These are phyloP conservation scores for Sinodicranocentrus sp. DNA, from an alignment of 2,888 invertebrate genomes.

Conservation along the genomic window DNA sequence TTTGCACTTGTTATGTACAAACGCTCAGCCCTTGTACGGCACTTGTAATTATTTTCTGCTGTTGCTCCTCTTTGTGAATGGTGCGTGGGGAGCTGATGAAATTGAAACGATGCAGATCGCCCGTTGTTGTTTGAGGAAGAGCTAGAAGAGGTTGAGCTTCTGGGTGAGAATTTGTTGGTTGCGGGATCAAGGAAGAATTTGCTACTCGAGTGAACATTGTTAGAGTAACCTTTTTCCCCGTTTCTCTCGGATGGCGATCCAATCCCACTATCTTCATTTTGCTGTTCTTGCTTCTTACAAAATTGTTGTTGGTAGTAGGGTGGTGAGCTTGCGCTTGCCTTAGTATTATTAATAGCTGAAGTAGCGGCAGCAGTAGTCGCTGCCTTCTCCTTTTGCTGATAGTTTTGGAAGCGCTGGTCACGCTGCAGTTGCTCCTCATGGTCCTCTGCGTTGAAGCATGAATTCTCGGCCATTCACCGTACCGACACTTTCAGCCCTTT, in stretches of 20 bases:
- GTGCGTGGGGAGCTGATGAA: constrained; percentile 63
- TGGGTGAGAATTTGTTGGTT: constrained; percentile 63
- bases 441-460: constrained; percentile 71
- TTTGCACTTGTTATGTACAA: constrained; percentile 32
- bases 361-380: constrained; percentile 27
- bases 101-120: constrained; percentile 63
- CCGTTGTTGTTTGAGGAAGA: constrained; percentile 59
- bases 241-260: constrained; percentile 63
- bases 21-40: constrained; percentile 45
- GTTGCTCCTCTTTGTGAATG: constrained; percentile 32
- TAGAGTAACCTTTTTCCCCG: constrained; percentile 64
- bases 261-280: constrained; percentile 65
- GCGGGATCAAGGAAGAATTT: constrained; percentile 66
- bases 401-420: constrained; percentile 60
- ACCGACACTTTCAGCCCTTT: constrained; percentile 67
- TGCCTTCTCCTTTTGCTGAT: constrained; percentile 40
- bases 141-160: constrained; percentile 52
- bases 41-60: constrained; percentile 28
- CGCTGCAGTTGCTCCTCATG: constrained; percentile 74
- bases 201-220: constrained; percentile 65
- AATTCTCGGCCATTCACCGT: constrained; percentile 75
- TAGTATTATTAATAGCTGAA: constrained; percentile 29
- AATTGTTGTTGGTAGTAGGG: constrained; percentile 44
- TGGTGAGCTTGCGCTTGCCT: constrained; percentile 12
- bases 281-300: constrained; percentile 48